Evolutionary conservation across 2,888 invertebrate species (phyloP).

Genomic region (Yponomeuta evonymella): DNA sequence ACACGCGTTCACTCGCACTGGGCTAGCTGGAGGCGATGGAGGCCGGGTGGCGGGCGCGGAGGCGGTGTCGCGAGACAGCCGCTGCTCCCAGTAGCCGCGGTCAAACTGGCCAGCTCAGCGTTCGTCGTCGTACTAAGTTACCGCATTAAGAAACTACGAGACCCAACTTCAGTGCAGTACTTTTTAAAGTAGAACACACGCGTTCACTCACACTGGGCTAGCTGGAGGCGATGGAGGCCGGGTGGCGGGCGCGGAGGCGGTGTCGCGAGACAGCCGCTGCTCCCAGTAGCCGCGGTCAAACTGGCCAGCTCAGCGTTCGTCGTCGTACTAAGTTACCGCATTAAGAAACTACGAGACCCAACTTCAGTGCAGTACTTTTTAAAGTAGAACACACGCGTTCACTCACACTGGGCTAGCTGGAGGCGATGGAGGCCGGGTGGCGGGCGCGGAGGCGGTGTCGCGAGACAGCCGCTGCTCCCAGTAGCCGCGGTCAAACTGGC

Average conservation of each 20-base stretch:
- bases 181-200: no score
- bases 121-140: slow-evolving; percentile 77
- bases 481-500: slow-evolving; percentile 93
- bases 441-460: slow-evolving; percentile 66
- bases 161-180: no score
- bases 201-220: slow-evolving; percentile 31
- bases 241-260: slow-evolving; percentile 66
- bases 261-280: slow-evolving; percentile 76
- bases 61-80: slow-evolving; percentile 67
- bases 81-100: slow-evolving; percentile 94
- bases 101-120: slow-evolving; percentile 91
- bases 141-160: no score
- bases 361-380: no score
- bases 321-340: slow-evolving; percentile 73
- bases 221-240: slow-evolving; percentile 42
- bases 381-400: slow-evolving; percentile 19
- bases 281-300: slow-evolving; percentile 97
- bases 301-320: slow-evolving; percentile 87
- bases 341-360: no score
- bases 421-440: slow-evolving; percentile 56
- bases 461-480: slow-evolving; percentile 87
- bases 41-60: slow-evolving; percentile 74
- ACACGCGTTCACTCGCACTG: slow-evolving; percentile 30
- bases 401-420: slow-evolving; percentile 28
- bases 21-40: slow-evolving; percentile 20